Conservation (phyloP, 2,888 invertebrate species). For the Ectemnius cavifrons region DNA sequence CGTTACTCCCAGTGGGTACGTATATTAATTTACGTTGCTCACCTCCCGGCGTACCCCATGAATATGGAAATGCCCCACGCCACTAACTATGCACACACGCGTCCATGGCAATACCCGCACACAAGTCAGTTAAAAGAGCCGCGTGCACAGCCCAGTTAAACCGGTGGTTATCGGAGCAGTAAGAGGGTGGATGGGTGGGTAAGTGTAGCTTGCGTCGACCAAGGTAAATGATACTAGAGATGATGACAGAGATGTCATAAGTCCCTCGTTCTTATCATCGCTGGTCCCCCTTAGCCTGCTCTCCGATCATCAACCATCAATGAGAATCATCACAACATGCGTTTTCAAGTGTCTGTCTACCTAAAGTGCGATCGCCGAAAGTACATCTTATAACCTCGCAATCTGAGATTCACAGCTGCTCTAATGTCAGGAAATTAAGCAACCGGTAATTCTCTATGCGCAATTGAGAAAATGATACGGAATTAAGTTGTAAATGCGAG, state of each 20-base stretch:
- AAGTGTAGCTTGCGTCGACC: neutral
- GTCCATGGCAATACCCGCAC: neutral
- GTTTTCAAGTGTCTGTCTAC: neutral
- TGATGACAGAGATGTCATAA: slow-evolving; percentile 51
- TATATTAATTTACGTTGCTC: slow-evolving; percentile 47
- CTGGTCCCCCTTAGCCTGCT: neutral
- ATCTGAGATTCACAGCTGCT: no score
- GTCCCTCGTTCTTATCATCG: slow-evolving; percentile 6
- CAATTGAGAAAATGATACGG: slow-evolving; percentile 4
- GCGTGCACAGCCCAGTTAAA: neutral
- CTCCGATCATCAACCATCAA: neutral
- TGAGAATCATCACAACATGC: neutral
- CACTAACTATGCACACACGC: neutral
- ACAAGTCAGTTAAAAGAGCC: neutral
- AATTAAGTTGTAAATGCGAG: slow-evolving; percentile 1
- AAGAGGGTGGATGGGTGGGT: slow-evolving; percentile 18
- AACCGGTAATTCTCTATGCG: neutral
- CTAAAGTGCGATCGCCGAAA: neutral
- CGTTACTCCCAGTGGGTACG: slow-evolving; percentile 25
- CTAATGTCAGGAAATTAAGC: neutral
- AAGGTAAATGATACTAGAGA: slow-evolving; percentile 27
- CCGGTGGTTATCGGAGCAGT: slow-evolving; percentile 8
- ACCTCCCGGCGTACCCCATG: slow-evolving; percentile 29
- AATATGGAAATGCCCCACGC: slow-evolving; percentile 53
- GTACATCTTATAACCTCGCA: no score